Conservation (phyloP, 2,888 invertebrate species). For the Drosophila algonquin region DNA sequence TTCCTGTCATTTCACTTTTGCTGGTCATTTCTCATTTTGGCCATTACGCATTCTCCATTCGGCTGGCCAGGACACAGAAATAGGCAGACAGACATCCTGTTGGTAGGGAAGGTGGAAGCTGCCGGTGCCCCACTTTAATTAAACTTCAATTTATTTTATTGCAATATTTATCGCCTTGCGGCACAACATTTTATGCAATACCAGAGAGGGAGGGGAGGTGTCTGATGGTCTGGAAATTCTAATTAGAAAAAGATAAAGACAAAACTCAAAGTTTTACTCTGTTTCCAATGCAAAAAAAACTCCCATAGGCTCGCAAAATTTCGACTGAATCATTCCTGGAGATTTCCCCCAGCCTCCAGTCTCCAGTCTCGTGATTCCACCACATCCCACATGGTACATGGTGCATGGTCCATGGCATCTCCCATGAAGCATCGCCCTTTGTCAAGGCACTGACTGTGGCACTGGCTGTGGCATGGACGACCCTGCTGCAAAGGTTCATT, state of each 20-base stretch:
- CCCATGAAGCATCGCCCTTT: slow-evolving; percentile 39
- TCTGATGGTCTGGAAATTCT: neutral
- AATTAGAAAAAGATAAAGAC: slow-evolving; percentile 20
- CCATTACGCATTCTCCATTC: slow-evolving; percentile 58
- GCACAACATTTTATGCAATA: slow-evolving; percentile 54
- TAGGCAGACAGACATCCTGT: slow-evolving; percentile 20
- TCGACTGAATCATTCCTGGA: neutral
- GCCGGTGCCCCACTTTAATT: slow-evolving; percentile 61
- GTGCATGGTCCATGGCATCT: no score
- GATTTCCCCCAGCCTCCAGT: neutral
- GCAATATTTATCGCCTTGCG: slow-evolving; percentile 68
- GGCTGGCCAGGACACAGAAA: neutral
- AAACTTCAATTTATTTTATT: slow-evolving; percentile 70
- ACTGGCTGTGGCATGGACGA: slow-evolving; percentile 41
- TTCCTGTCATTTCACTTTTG: slow-evolving; percentile 46
- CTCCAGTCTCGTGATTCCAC: slow-evolving; percentile 6
- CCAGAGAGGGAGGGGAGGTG: neutral
- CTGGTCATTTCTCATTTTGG: slow-evolving; percentile 70
- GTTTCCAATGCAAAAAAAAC: neutral
- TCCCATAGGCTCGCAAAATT: neutral
- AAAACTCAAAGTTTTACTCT: neutral
- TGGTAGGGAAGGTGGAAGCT: slow-evolving; percentile 14
- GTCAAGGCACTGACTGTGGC: slow-evolving; percentile 26
- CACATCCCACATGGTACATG: neutral
- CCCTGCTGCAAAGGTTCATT: slow-evolving; percentile 65